A percentile compares a stretch with the other conserved stretches of the same genome.
Evolutionary conservation across 30 jellyfish, hydroid and myxozoan species (phyloP).

Genomic region (Cassiopea andromeda): DNA sequence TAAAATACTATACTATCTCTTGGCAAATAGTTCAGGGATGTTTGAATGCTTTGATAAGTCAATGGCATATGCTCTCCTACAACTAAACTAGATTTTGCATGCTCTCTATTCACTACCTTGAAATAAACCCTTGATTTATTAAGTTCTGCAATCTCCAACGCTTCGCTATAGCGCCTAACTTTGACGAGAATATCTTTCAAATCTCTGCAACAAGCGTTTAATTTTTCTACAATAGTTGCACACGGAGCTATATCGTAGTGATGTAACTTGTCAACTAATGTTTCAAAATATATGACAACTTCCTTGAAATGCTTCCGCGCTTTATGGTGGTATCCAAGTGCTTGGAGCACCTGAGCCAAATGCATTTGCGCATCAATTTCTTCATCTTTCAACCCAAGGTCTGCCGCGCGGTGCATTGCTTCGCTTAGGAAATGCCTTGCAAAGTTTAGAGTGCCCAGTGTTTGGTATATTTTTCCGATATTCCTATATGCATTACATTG

Average conservation of each 20-base stretch:
- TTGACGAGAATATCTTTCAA: slow-evolving; percentile 64
- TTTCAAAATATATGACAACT: slow-evolving; percentile 39
- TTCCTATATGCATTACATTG: slow-evolving; percentile 40
- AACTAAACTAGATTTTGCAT: not conserved
- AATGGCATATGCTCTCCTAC: slow-evolving; percentile 21
- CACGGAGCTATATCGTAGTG: slow-evolving; percentile 21
- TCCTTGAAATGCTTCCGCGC: slow-evolving; percentile 69
- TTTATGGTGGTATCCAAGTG: slow-evolving; percentile 52
- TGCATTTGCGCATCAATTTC: slow-evolving; percentile 67
- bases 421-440: slow-evolving; percentile 61
- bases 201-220: slow-evolving; percentile 53
- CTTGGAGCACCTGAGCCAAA: slow-evolving; percentile 61
- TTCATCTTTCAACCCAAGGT: slow-evolving; percentile 44
- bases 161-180: slow-evolving; percentile 43
- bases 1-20: slow-evolving; percentile 15
- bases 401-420: slow-evolving; percentile 71
- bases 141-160: slow-evolving; percentile 68
- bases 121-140: slow-evolving; percentile 37
- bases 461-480: slow-evolving; percentile 60
- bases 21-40: slow-evolving; percentile 7
- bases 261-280: slow-evolving; percentile 9
- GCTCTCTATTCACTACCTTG: slow-evolving; percentile 22
- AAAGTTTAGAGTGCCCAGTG: slow-evolving; percentile 53
- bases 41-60: slow-evolving; percentile 4
- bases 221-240: not conserved